Conservation (phyloP, 2,888 invertebrate species). For the Plusia festucae region DNA sequence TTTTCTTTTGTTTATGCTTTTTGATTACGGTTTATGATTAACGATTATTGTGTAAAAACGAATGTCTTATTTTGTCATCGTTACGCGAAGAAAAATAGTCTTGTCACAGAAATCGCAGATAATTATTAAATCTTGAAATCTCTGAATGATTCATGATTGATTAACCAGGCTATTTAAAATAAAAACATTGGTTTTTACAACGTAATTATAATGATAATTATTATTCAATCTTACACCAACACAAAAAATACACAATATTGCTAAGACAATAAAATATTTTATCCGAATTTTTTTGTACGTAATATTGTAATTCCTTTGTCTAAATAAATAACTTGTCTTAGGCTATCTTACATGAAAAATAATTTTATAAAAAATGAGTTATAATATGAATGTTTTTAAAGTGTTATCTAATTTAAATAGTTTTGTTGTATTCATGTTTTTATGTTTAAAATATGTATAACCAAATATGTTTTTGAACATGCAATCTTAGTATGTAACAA, state of each 20-base stretch:
- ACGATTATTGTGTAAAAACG: not conserved
- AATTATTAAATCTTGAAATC: not conserved
- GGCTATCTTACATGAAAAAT: slow-evolving; percentile 38
- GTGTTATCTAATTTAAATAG: not conserved
- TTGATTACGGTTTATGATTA: not conserved
- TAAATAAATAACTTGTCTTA: slow-evolving; percentile 47
- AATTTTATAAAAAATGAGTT: slow-evolving; percentile 45
- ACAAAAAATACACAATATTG: slow-evolving; percentile 50
- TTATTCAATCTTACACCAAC: slow-evolving; percentile 22
- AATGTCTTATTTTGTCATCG: not conserved
- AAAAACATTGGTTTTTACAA: not conserved
- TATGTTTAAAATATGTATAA: too few relatives aligned
- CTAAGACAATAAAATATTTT: slow-evolving; percentile 58
- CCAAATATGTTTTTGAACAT: too few relatives aligned
- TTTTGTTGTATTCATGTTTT: not conserved
- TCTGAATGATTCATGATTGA: not conserved
- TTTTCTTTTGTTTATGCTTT: slow-evolving; percentile 16
- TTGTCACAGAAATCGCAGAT: not conserved
- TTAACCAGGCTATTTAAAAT: not conserved
- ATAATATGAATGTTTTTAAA: not conserved
- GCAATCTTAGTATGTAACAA: too few relatives aligned
- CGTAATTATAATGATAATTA: slow-evolving; percentile 25
- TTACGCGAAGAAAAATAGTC: not conserved
- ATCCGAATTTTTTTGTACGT: slow-evolving; percentile 35
- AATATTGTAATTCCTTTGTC: slow-evolving; percentile 42